Percentiles rank a stretch among this genome's conserved stretches.
Conservation (phyloP, 2,888 invertebrate genomes). For the Dexiosoma caninum region DNA sequence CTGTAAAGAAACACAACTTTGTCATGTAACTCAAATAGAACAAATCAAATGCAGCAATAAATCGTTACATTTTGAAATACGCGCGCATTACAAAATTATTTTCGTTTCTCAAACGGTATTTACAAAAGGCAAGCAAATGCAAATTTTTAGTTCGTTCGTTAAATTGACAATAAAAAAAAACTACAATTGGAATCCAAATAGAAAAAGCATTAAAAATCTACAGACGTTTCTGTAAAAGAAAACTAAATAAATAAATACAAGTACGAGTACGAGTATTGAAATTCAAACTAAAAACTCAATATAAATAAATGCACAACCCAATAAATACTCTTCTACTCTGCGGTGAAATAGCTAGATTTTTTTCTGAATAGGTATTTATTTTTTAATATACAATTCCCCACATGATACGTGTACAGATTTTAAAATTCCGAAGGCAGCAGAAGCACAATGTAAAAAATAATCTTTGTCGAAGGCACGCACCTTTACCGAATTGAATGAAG, state of each 20-base stretch:
- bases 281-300: conserved; percentile 28
- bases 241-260: conserved; percentile 21
- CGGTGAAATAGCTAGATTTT: conserved; percentile 10
- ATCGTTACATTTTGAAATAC: conserved; percentile 34
- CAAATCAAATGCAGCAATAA: conserved; percentile 4
- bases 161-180: conserved; percentile 25
- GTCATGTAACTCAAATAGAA: not conserved
- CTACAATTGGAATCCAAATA: conserved; percentile 17
- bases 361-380: conserved; percentile 33
- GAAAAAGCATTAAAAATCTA: conserved; percentile 52
- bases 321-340: not conserved
- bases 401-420: conserved; percentile 39
- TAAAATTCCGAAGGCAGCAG: not conserved
- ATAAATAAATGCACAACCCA: not conserved
- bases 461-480: conserved; percentile 22
- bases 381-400: conserved; percentile 44
- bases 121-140: conserved; percentile 32
- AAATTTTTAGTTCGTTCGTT: conserved; percentile 25
- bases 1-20: not conserved
- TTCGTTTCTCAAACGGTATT: conserved; percentile 17
- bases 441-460: not conserved
- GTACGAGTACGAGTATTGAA: conserved; percentile 32
- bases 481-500: conserved; percentile 1
- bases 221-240: conserved; percentile 53
- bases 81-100: not conserved